These are phyloP conservation scores for Tamias sibiricus DNA, from an alignment of 2,113 vertebrate species.

Conservation along the genomic window DNA sequence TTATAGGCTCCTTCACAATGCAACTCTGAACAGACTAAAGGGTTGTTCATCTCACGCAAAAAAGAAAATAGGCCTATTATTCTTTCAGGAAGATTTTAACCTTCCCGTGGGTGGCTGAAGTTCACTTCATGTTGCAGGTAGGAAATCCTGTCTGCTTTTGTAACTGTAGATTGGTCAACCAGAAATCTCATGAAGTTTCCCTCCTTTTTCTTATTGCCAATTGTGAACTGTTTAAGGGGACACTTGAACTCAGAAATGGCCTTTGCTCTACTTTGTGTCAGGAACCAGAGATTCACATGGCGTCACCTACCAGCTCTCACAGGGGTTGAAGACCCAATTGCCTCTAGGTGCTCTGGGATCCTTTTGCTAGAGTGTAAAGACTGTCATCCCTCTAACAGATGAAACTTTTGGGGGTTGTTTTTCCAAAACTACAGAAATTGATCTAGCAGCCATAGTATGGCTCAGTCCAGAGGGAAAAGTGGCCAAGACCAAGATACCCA, in stretches of 20 bases:
- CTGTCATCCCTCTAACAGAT: rapidly evolving
- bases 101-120: neutral
- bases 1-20: too few relatives aligned
- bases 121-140: neutral
- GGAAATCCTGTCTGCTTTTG: neutral
- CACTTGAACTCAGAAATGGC: neutral
- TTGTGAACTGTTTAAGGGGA: neutral
- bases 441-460: neutral
- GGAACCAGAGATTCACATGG: neutral
- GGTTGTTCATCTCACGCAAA: neutral
- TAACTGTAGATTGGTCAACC: neutral
- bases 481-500: neutral
- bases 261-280: neutral
- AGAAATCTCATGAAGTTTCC: neutral
- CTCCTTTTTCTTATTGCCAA: neutral
- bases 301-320: neutral
- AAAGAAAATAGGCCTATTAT: neutral
- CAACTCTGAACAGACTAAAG: neutral
- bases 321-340: neutral
- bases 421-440: neutral
- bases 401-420: neutral
- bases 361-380: neutral
- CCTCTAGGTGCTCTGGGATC: neutral
- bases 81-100: neutral
- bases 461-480: neutral